phyloP scores from a whole-genome alignment of 2,797 vertebrate species.

The Phoeniculus purpureus region DNA sequence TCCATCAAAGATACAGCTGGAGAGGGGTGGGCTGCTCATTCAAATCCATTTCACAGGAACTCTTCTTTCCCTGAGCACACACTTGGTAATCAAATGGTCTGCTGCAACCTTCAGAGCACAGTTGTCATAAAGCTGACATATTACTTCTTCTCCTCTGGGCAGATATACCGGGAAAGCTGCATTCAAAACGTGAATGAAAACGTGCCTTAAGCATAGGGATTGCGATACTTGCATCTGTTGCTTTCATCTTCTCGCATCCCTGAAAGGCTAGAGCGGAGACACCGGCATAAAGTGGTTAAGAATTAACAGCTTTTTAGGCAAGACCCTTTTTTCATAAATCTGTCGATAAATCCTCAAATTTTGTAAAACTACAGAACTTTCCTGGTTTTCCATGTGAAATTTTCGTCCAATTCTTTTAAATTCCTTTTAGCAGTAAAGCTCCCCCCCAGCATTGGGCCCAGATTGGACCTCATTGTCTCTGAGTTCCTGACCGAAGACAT shows the following conservation, averaged over 20 bases:
- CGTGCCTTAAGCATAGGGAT: background rate
- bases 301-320: background rate
- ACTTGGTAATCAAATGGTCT: constrained; percentile 6
- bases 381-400: background rate
- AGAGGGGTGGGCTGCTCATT: background rate
- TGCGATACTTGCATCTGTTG: background rate
- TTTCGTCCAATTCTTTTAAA: background rate
- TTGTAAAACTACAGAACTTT: background rate
- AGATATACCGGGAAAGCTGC: background rate
- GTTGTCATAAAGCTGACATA: background rate
- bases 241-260: background rate
- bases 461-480: background rate
- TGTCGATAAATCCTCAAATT: background rate
- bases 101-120: background rate
- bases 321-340: background rate
- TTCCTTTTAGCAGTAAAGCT: background rate
- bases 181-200: background rate
- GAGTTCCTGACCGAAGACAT: background rate
- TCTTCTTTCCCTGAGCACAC: background rate
- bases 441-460: rapidly evolving
- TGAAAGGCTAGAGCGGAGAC: background rate
- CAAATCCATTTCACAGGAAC: background rate
- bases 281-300: background rate
- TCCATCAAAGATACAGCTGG: background rate
- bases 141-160: background rate